Conservation (phyloP, 1,140 invertebrate genomes). For the Laodelphax striatellus region DNA sequence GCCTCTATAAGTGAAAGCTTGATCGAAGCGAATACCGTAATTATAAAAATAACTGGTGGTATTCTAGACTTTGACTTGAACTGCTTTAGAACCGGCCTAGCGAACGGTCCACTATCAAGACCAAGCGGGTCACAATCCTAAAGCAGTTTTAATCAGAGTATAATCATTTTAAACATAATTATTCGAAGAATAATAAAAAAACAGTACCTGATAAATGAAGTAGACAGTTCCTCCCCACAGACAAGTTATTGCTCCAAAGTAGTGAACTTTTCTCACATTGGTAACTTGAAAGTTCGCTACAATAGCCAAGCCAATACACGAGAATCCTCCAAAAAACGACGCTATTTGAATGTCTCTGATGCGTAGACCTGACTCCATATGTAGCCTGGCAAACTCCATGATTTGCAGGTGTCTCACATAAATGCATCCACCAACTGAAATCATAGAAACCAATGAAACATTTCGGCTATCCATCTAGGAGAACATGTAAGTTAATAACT, state of each 20-base stretch:
- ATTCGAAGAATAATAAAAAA: too few relatives aligned
- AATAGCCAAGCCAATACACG: conserved; percentile 51
- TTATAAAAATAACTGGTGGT: too few relatives aligned
- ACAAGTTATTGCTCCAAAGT: conserved; percentile 54
- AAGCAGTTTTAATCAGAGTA: too few relatives aligned
- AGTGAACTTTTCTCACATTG: conserved; percentile 51
- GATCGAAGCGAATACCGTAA: too few relatives aligned
- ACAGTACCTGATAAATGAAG: conserved; percentile 53
- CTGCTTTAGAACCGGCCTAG: too few relatives aligned
- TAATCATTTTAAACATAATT: too few relatives aligned
- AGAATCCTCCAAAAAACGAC: conserved; percentile 42
- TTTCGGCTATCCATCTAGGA: not conserved
- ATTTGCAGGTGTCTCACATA: conserved; percentile 42
- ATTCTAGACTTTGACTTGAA: too few relatives aligned
- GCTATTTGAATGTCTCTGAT: conserved; percentile 40
- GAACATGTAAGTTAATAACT: not conserved
- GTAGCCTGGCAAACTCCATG: conserved; percentile 23
- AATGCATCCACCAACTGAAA: conserved; percentile 40
- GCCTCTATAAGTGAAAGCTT: too few relatives aligned
- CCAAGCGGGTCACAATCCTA: too few relatives aligned
- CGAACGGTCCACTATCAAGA: too few relatives aligned
- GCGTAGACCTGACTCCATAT: conserved; percentile 24
- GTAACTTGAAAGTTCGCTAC: conserved; percentile 70
- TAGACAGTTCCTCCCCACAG: conserved; percentile 55
- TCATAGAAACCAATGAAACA: not conserved